phyloP scores from a whole-genome alignment of 2,113 vertebrate genomes.

The Apteryx owenii region DNA sequence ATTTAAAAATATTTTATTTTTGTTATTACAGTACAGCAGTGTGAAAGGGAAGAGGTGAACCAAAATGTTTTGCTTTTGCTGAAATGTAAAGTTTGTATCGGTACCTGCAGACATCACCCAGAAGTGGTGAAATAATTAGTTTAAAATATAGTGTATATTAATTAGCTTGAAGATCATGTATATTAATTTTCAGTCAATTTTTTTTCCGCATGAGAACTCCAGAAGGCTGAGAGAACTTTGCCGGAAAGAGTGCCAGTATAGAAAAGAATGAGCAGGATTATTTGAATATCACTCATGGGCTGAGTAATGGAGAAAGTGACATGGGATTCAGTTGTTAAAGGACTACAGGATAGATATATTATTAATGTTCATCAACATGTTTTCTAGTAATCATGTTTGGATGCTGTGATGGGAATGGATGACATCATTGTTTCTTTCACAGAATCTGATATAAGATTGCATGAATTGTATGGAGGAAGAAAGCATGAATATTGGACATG shows the following conservation, averaged over 20 bases:
- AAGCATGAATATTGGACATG: background rate
- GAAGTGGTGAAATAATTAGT: background rate
- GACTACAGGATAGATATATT: background rate
- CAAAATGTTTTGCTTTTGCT: background rate
- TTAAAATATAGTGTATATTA: background rate
- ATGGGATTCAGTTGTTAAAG: background rate
- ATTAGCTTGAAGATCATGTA: background rate
- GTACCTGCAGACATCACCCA: background rate
- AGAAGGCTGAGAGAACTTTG: background rate
- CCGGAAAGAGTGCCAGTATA: background rate
- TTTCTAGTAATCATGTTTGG: background rate
- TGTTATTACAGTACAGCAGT: background rate
- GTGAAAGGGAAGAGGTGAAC: background rate
- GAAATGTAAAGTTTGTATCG: background rate
- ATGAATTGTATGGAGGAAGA: background rate
- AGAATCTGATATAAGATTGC: background rate
- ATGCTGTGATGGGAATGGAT: background rate
- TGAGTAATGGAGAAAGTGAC: background rate
- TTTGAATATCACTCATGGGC: background rate
- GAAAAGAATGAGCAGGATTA: background rate
- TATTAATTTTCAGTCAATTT: background rate
- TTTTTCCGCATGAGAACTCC: background rate
- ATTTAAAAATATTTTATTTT: background rate
- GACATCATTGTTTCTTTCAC: background rate
- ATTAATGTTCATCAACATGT: background rate